Evolutionary conservation across 2,797 vertebrate species (phyloP).

Genomic region (Pampus argenteus): DNA sequence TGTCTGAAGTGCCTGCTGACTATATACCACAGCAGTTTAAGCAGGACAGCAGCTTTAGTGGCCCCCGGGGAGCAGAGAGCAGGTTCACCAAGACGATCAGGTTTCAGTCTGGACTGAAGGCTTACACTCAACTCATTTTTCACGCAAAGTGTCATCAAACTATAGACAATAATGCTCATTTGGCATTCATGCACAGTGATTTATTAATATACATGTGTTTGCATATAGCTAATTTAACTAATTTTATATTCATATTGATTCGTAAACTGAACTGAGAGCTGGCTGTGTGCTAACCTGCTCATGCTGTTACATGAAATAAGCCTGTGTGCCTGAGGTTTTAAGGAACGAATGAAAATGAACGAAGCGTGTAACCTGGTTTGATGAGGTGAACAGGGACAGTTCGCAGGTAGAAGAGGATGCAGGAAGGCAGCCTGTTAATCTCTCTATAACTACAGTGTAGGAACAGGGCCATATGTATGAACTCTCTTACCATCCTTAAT

Average conservation of each 20-base stretch:
- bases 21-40: neutral
- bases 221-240: neutral
- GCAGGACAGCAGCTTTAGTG: conserved; percentile 34
- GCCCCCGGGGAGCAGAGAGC: conserved; percentile 13
- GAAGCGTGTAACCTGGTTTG: neutral
- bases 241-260: neutral
- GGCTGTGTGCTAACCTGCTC: conserved; percentile 5
- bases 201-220: neutral
- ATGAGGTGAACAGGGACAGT: conserved; percentile 10
- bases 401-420: neutral
- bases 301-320: neutral
- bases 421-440: neutral
- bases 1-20: conserved; percentile 34
- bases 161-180: neutral
- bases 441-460: neutral
- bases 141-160: neutral
- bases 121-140: neutral
- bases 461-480: neutral
- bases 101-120: conserved; percentile 4
- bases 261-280: neutral
- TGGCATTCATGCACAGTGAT: neutral
- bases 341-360: neutral
- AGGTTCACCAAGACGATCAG: conserved; percentile 23
- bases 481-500: no score
- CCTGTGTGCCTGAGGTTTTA: neutral